phyloP scores from a whole-genome alignment of 1,140 invertebrate genomes.

The Monochamus saltuarius region DNA sequence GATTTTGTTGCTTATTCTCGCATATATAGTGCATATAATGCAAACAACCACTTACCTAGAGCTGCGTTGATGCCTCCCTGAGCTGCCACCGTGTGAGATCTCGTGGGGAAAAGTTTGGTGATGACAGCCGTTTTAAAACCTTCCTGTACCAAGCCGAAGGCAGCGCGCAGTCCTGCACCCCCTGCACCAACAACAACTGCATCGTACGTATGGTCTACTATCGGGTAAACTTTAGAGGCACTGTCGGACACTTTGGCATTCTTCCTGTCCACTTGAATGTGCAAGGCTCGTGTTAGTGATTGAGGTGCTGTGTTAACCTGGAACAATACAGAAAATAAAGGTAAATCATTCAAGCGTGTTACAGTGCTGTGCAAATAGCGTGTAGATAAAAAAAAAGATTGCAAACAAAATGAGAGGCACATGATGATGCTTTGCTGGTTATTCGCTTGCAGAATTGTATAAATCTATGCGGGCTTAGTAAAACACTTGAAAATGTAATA shows the following conservation, averaged over 20 bases:
- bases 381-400: neutral
- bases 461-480: neutral
- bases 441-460: neutral
- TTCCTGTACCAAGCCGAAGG: slow-evolving; percentile 86
- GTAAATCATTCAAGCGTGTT: neutral
- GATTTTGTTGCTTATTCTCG: too few relatives aligned
- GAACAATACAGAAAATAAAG: neutral
- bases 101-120: slow-evolving; percentile 89
- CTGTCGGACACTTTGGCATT: slow-evolving; percentile 27
- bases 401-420: neutral
- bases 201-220: slow-evolving; percentile 88
- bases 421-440: neutral
- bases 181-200: slow-evolving; percentile 92
- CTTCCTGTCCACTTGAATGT: slow-evolving; percentile 36
- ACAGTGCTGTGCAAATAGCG: slow-evolving; percentile 2
- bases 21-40: too few relatives aligned
- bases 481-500: neutral
- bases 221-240: slow-evolving; percentile 59
- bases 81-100: slow-evolving; percentile 90
- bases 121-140: slow-evolving; percentile 92
- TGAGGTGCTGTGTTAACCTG: slow-evolving; percentile 7
- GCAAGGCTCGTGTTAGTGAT: slow-evolving; percentile 18
- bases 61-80: slow-evolving; percentile 94
- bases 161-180: slow-evolving; percentile 86
- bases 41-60: slow-evolving; percentile 45